phyloP scores from a whole-genome alignment of 35 echinoderm and acorn worm species.

The Ptychodera flava region DNA sequence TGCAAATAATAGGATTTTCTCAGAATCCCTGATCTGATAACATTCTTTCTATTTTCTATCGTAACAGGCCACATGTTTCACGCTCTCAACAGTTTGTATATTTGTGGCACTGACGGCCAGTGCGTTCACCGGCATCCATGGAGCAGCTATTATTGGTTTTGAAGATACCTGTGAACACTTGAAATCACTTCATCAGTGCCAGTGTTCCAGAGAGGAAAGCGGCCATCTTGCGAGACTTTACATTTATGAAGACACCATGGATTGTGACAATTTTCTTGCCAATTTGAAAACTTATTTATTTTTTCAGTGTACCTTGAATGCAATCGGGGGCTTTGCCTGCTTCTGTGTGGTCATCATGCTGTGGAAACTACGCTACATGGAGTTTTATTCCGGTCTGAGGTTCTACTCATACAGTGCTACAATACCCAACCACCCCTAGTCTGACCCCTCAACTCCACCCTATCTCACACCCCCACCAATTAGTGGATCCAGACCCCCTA shows the following conservation, averaged over 20 bases:
- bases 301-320: slow-evolving; percentile 88
- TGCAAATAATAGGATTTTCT: no score
- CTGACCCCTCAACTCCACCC: slow-evolving; percentile 49
- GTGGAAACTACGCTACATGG: slow-evolving; percentile 82
- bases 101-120: slow-evolving; percentile 92
- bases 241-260: slow-evolving; percentile 59
- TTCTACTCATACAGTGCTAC: slow-evolving; percentile 98
- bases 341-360: slow-evolving; percentile 88
- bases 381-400: slow-evolving; percentile 91
- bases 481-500: not conserved
- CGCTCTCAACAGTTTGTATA: slow-evolving; percentile 72
- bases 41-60: no score
- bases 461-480: slow-evolving; percentile 21
- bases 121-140: slow-evolving; percentile 87
- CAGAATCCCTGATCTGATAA: no score
- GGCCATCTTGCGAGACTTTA: slow-evolving; percentile 48
- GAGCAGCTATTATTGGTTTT: not conserved
- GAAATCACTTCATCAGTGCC: slow-evolving; percentile 23
- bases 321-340: slow-evolving; percentile 73
- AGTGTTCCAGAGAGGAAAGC: slow-evolving; percentile 43
- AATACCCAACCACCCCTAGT: slow-evolving; percentile 73
- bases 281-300: slow-evolving; percentile 90
- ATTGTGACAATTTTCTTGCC: slow-evolving; percentile 74
- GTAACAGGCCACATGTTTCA: slow-evolving; percentile 73
- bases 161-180: not conserved